Evolutionary conservation across 2,888 invertebrate genomes (phyloP), one percentile per base, ranked within the genome.

Genomic region (Brassicogethes aeneus): DNA sequence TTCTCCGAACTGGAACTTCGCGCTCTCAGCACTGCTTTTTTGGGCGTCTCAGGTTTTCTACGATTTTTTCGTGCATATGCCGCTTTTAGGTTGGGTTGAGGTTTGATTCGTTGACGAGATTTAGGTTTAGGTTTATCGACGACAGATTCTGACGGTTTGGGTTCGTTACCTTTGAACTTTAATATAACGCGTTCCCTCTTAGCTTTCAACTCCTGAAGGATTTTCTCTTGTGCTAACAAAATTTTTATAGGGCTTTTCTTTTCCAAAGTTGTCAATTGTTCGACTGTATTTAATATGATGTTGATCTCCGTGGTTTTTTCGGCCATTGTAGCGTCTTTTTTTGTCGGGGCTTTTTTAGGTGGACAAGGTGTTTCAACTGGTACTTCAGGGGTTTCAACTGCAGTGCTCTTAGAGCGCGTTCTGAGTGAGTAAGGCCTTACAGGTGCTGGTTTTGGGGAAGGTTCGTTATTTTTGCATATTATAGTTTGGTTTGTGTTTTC

Each of bases 181-280:
- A 48, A 48, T 23, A 62, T 51, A 1, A 54, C 58, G 23, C 63
- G 40, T 37, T 56, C 48, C 15, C 60, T 53, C 46, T 60, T 62
- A 38, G 50, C 51, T 46, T 59, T 60, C 40, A 64, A 40, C 43
- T 62, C 57, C 17, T 52, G 47, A n/a, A 57, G 43, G 7, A 52
- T 16, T 29, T 40, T 37, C 17, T 46, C 38, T 32, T 39, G 38
- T 5, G 15, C 3, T 15, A 8, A 16, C 10, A 34, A 34, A 2
- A 23, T 7, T 32, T 45, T 35, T 30, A 32, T 12, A 10, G 14
- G 10, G 12, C 12, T 32, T 32, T 5, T 10, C 7, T 5, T 32
- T 8, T 10, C 3, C 12, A 5, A 5, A 32, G 8, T 12, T 5
- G 10, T 10, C 12, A 5, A 12, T 32, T 10, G 8, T 5, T 5